Base-by-base conservation (phyloP, 1,140 invertebrate genomes). In the Ditylenchus dipsaci region DNA sequence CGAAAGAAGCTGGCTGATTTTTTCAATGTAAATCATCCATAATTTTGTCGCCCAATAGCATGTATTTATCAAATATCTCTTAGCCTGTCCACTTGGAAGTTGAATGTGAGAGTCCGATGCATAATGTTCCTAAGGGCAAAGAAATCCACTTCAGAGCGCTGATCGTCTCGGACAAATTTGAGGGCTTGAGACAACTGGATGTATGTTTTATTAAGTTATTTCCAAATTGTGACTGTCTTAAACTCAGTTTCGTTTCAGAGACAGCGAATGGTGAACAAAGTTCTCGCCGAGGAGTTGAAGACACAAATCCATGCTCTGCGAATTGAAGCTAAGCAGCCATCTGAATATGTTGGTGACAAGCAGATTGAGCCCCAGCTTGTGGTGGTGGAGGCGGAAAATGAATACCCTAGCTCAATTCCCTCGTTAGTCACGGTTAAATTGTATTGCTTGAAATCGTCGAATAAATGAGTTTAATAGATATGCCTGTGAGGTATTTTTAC, bases 151-250 rank as follows among this genome's bases (percentile, higher is more conserved):
- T 75, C 53, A 76, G 75, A 21, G 73, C 65, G 19, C 26, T 1
- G 42, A 73, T 75, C 30, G 77, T 79, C 17, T 75, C 75, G 9
- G 71, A 76, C 63, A 75, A 77, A 74, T 75, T 75, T 59, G 62
- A 78, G 9, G 73, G 73, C 11, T 29, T 72, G 15, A 49, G 60
- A 17, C 66, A 72, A 65, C 30, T 75, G n/a, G 71, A 75, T 13
- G 72, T 73, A 26, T 30, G 45, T 71, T 19, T 68, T 21, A n/a
- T 72, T 76, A 45, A 17, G 78, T 73, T 30, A 27, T 47, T 68
- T 68, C n/a, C n/a, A n/a, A n/a, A n/a, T n/a, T n/a, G n/a, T n/a
- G n/a, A 15, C 26, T 47, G 30, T 61, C 26, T 56, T 56, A 29
- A 23, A 56, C 13, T 56, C 29, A 65, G 17, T 23, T 26, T 49